Conservation (phyloP, 2,888 invertebrate species). For the Acronicta leporina region DNA sequence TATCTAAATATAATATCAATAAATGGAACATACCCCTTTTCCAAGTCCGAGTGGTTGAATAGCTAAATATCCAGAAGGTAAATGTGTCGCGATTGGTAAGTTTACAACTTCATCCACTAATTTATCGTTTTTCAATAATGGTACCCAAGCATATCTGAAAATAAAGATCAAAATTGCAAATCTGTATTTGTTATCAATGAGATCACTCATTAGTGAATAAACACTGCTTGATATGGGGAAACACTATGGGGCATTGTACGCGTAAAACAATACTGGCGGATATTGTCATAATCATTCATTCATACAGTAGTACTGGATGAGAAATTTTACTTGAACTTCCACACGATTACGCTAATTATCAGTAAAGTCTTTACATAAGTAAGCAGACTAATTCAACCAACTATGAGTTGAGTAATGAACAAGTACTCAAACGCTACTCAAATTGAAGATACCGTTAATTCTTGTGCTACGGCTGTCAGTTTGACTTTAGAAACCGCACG, state of each 20-base stretch:
- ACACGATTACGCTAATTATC: background rate
- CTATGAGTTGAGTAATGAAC: no score
- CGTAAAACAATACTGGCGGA: constrained; percentile 27
- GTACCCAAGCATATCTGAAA: constrained; percentile 95
- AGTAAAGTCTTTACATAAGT: no score
- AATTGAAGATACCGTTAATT: no score
- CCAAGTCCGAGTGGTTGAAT: constrained; percentile 97
- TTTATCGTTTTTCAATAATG: constrained; percentile 94
- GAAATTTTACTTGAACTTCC: background rate
- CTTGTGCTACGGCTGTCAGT: no score
- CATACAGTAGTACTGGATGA: background rate
- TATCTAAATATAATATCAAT: no score
- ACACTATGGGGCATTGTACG: constrained; percentile 30
- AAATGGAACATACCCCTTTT: constrained; percentile 92
- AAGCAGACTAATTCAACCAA: no score
- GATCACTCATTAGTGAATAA: constrained; percentile 6
- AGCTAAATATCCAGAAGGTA: constrained; percentile 96
- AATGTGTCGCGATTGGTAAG: constrained; percentile 95
- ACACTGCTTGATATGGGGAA: constrained; percentile 2
- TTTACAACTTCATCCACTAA: constrained; percentile 94
- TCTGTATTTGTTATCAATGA: background rate
- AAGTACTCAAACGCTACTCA: no score
- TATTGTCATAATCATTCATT: constrained; percentile 8
- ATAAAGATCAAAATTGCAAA: constrained; percentile 1
- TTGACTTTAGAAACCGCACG: no score